phyloP scores from a whole-genome alignment of 2,888 invertebrate species.

The Leptopilina myrica region DNA sequence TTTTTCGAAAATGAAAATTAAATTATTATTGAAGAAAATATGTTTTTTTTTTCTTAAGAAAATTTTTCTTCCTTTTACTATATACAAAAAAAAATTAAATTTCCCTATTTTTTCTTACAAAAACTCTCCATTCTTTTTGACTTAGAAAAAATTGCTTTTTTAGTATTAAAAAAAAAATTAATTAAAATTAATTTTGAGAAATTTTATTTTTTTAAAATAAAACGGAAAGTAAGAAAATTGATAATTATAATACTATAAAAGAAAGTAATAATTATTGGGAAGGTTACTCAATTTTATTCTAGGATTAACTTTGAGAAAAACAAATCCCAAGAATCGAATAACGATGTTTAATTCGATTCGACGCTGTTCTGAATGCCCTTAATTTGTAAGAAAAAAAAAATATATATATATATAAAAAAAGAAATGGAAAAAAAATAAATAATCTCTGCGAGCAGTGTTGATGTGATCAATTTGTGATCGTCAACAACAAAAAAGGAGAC shows the following conservation, averaged over 20 bases:
- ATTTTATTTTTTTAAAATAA: too few species aligned
- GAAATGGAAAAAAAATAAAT: slow-evolving; percentile 51
- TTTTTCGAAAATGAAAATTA: neutral
- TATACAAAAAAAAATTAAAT: too few species aligned
- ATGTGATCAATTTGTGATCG: slow-evolving; percentile 52
- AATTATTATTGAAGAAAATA: too few species aligned
- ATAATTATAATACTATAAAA: too few species aligned
- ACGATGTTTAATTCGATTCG: slow-evolving; percentile 21
- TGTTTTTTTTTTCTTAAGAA: too few species aligned
- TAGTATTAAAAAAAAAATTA: too few species aligned
- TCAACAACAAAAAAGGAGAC: slow-evolving; percentile 56
- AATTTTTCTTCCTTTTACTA: too few species aligned
- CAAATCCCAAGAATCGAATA: slow-evolving; percentile 4
- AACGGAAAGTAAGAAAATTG: too few species aligned
- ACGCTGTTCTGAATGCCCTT: slow-evolving; percentile 26
- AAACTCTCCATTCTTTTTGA: too few species aligned
- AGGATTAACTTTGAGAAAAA: neutral
- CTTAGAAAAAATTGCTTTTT: too few species aligned
- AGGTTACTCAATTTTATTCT: neutral
- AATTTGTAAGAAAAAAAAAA: slow-evolving; percentile 15
- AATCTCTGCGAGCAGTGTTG: slow-evolving; percentile 60
- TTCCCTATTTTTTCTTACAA: too few species aligned
- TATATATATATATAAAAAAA: slow-evolving; percentile 5
- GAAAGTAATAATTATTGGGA: neutral
- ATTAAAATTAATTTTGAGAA: too few species aligned